Evolutionary conservation across 2,888 invertebrate genomes (phyloP), one percentile per base, ranked within the genome.

Genomic region (Lepeophtheirus nordmannii): DNA sequence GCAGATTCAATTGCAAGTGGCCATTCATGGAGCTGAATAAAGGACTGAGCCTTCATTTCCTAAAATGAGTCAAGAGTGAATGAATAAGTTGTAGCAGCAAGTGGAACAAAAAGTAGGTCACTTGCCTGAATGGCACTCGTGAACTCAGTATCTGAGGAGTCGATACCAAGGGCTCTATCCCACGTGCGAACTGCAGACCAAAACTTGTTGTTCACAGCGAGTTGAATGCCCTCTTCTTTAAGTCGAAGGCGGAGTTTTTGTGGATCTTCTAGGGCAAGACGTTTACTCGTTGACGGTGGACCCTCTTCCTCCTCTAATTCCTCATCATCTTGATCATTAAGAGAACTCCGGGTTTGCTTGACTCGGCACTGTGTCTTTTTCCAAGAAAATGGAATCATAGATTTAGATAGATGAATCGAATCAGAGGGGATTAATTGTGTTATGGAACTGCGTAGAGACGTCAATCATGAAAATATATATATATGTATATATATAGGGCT

Each of bases 1-100:
- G 75, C 75, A 62, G 72, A 41, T 11, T 56, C 57, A 9, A 67
- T 56, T 12, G 68, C 68, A 10, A 65, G 66, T 10, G 20, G 30
- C 62, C 65, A 66, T 58, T 68, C 68, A 40, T 68, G 62, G 10
- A 67, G n/a, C 10, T 17, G 39, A 12, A 67, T 65, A 37, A 68
- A 41, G 40, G 66, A 40, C 40, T 68, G 68, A 39, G 68, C 68
- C 39, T 66, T 65, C 68, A 68, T 68, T 37, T 68, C 68, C 37
- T 46, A 61, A 12, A 68, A 58, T 12, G 14, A 46, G 61, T 37
- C 37, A 37, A 30, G 11, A 30, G 8, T n/a, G 2, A 37, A 11
- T 38, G n/a, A 30, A 2, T 22, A 3, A 37, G 61, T 37, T n/a
- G 14, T 1, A 23, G 53, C 5, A 46, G 17, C 17, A 46, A 57